Base-by-base conservation (phyloP, 2,113 vertebrate species). In the Percopsis transmontana region DNA sequence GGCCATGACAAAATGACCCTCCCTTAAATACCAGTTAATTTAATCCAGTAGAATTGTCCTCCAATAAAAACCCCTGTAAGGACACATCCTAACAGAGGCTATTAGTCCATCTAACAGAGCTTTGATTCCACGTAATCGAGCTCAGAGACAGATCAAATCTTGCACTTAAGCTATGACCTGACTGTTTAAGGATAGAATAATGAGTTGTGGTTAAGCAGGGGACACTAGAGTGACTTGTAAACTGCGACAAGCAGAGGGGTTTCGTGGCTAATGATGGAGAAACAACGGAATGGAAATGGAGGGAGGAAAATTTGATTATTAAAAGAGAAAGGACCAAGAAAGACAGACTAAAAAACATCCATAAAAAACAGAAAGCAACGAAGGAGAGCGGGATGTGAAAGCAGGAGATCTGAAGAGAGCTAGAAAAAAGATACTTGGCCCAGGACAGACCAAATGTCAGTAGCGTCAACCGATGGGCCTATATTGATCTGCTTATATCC, bases 1-100 rank as follows among this genome's bases (percentile, higher is more conserved):
- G 75, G 62, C 79, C 81, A 86, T 85, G 87, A 87, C 56, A 86
- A 87, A 88, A 87, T 56, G 51, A 83, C 71, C 11, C 27, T 60
- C 70, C 86, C 85, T 76, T 54, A 57, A 66, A 41, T 58, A 68
- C 66, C 84, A 83, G 90, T 89, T 83, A 84, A 83, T 82, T 77
- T 67, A 54, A 73, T 38, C 16, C n/a, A 58, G 76, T 72, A 21
- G 62, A 0, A 54, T 16, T 15, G 12, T 27, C 10, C 27, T 39
- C 20, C 19, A 11, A 15, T 47, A 62, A 51, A 14, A 24, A 24
- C 6, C 20, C 3, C 40, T 24, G 33, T 53, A 7, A 6, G 48
- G 3, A 42, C 23, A 19, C 52, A 23, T 24, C n/a, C n/a, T n/a
- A n/a, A n/a, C n/a, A n/a, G n/a, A n/a, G n/a, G n/a, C n/a, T n/a